phyloP scores from a whole-genome alignment of 2,797 vertebrate genomes.

The Otolemur crassicaudatus region DNA sequence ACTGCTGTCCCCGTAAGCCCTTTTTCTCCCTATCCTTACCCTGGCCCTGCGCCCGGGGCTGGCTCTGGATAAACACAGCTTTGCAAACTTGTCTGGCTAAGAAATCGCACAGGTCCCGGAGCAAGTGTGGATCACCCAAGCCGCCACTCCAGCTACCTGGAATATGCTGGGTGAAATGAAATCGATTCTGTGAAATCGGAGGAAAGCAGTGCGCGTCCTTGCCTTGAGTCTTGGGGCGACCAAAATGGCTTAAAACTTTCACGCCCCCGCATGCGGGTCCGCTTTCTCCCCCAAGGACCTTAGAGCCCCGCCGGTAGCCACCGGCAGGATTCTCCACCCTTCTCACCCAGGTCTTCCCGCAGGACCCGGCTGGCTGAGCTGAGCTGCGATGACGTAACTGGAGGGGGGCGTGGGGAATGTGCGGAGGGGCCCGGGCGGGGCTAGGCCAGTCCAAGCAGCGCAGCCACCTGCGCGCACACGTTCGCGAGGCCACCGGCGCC shows the following conservation, averaged over 20 bases:
- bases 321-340: not conserved
- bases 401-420: constrained; percentile 53
- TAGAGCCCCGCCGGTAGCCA: not conserved
- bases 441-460: constrained; percentile 49
- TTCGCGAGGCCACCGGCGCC: not conserved
- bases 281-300: not conserved
- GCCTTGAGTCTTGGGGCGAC: not conserved
- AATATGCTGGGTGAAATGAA: not conserved
- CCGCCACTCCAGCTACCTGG: not conserved
- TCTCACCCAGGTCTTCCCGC: not conserved
- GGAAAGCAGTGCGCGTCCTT: not conserved
- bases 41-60: not conserved
- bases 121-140: not conserved
- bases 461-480: constrained; percentile 40
- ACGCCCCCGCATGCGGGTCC: not conserved
- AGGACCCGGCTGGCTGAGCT: constrained; percentile 54
- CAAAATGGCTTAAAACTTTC: not conserved
- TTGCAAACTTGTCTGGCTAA: constrained; percentile 12
- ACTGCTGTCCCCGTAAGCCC: too few species aligned
- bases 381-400: constrained; percentile 69
- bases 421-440: not conserved
- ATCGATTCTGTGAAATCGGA: not conserved
- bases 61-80: not conserved
- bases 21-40: not conserved
- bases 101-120: not conserved